Evolutionary conservation across 2,797 vertebrate genomes (phyloP).

Genomic region (Falco novaeseelandiae): DNA sequence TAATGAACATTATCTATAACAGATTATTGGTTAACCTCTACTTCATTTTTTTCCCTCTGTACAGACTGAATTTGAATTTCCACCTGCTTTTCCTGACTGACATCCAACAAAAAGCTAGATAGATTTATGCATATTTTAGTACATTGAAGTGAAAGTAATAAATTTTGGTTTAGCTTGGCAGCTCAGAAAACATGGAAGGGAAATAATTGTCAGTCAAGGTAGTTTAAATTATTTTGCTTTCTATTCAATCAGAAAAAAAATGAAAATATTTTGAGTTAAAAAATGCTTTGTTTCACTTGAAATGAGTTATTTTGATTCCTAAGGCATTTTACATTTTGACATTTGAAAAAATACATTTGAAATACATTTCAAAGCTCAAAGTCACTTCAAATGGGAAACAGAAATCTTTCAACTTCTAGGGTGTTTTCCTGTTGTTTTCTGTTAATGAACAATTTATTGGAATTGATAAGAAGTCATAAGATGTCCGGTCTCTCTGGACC

Average conservation of each 20-base stretch:
- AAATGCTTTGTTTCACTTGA: slow-evolving; percentile 16
- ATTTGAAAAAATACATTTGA: slow-evolving; percentile 12
- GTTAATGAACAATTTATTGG: slow-evolving; percentile 45
- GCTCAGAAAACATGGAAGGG: slow-evolving; percentile 19
- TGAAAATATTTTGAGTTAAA: not conserved
- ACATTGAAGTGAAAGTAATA: not conserved
- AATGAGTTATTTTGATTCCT: slow-evolving; percentile 26
- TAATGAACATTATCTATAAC: not conserved
- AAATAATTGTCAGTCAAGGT: slow-evolving; percentile 36
- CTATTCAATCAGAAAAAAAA: slow-evolving; percentile 28
- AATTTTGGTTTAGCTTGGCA: slow-evolving; percentile 3
- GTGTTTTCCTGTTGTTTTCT: slow-evolving; percentile 21
- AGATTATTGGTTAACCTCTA: not conserved
- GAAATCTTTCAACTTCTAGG: slow-evolving; percentile 37
- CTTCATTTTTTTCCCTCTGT: not conserved
- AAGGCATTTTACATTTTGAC: slow-evolving; percentile 3
- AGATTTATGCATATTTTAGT: slow-evolving; percentile 1
- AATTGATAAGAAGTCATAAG: slow-evolving; percentile 27
- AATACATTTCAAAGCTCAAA: slow-evolving; percentile 29
- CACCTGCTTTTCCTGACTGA: slow-evolving; percentile 50
- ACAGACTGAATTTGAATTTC: slow-evolving; percentile 1
- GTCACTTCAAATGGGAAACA: slow-evolving; percentile 25
- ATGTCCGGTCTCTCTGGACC: not conserved
- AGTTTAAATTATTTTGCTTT: slow-evolving; percentile 26
- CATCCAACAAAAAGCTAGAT: slow-evolving; percentile 3